Conservation (phyloP, 2,888 invertebrate genomes). For the Parochlus steinenii region DNA sequence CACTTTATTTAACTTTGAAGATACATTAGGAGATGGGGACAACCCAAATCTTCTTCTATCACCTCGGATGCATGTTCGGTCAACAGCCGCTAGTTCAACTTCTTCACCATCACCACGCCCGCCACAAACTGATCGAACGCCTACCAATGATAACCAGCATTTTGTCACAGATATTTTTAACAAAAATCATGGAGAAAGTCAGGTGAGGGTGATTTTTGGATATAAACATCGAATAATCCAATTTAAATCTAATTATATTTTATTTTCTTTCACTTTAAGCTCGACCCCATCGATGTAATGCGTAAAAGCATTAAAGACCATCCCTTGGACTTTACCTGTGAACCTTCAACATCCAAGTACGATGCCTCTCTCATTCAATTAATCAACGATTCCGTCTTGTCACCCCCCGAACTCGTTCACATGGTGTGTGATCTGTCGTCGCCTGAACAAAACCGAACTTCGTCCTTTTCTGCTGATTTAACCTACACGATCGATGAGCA, state of each 20-base stretch:
- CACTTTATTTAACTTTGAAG: slow-evolving; percentile 19
- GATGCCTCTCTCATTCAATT: background rate
- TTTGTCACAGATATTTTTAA: background rate
- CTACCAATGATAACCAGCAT: slow-evolving; percentile 9
- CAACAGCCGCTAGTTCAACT: slow-evolving; percentile 8
- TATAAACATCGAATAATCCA: too few relatives aligned
- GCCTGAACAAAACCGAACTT: slow-evolving; percentile 17
- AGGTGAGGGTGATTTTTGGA: too few relatives aligned
- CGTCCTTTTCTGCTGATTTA: slow-evolving; percentile 7
- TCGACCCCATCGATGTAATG: slow-evolving; percentile 6
- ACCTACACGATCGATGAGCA: slow-evolving; percentile 11
- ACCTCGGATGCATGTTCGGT: slow-evolving; percentile 16
- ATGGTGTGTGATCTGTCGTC: slow-evolving; percentile 15
- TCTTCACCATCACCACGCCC: slow-evolving; percentile 13
- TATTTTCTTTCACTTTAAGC: too few relatives aligned
- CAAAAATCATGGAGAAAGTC: slow-evolving; percentile 7
- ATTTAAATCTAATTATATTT: too few relatives aligned
- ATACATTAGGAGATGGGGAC: slow-evolving; percentile 17
- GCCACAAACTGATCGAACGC: slow-evolving; percentile 4
- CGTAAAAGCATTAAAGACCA: slow-evolving; percentile 7
- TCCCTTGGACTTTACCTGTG: slow-evolving; percentile 3
- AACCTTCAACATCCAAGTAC: slow-evolving; percentile 4
- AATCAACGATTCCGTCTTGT: background rate
- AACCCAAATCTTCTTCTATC: slow-evolving; percentile 16
- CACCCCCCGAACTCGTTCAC: slow-evolving; percentile 8